phyloP scores from a whole-genome alignment of 2,113 vertebrate species.

The Formicarius rufipectus region DNA sequence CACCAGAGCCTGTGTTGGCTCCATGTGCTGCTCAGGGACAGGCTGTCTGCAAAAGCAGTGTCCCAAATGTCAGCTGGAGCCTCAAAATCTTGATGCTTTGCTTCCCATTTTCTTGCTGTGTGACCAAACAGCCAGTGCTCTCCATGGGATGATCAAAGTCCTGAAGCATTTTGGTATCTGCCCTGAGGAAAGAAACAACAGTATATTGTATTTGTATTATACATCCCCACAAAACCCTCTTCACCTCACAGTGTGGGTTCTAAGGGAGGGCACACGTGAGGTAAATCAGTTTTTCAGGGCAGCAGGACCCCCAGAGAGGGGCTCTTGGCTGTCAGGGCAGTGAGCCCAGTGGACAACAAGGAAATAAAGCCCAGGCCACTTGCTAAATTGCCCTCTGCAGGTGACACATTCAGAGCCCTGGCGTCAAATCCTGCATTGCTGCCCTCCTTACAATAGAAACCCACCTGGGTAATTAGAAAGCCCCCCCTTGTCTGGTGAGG shows the following conservation, averaged over 20 bases:
- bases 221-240: background rate
- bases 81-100: background rate
- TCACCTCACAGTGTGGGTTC: background rate
- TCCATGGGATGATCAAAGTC: background rate
- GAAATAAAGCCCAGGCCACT: background rate
- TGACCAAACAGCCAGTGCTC: background rate
- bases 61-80: background rate
- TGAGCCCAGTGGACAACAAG: background rate
- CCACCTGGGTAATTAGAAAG: conserved; percentile 61
- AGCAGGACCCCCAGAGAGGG: background rate
- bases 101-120: background rate
- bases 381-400: conserved; percentile 6
- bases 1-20: background rate
- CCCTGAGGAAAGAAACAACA: background rate
- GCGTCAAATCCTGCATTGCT: conserved; percentile 62
- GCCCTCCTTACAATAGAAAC: conserved; percentile 29
- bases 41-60: background rate
- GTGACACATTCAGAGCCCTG: conserved; percentile 58
- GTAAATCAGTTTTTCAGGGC: background rate
- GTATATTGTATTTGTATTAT: too few relatives aligned
- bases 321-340: background rate
- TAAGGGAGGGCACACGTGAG: background rate
- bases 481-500: background rate
- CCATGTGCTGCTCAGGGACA: fast-evolving
- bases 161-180: background rate